Base-by-base conservation (phyloP, 2,888 invertebrate genomes). In the Pollenia amentaria region DNA sequence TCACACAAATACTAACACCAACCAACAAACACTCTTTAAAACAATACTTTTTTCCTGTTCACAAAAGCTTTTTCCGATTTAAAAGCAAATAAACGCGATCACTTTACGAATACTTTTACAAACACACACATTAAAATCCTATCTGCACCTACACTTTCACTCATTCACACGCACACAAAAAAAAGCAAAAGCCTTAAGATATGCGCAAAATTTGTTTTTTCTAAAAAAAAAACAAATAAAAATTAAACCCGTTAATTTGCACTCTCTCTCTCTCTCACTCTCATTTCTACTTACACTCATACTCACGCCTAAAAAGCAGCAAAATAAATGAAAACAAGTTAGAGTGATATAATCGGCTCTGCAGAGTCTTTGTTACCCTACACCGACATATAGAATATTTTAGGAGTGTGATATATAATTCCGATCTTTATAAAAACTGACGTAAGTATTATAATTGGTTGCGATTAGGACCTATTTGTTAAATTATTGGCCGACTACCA, bases 21-120 rank as follows among this genome's bases (percentile, higher is more conserved):
- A 67, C 51, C 29, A 29, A 57, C 44, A 72, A 44, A 51, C 14
- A 53, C n/a, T 14, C 29, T 29, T 4, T 3, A 6, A 29, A 29
- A 8, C 51, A 18, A 72, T 18, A 46, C 6, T 18, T 51, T 51
- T 60, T 44, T 62, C 21, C 21, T 38, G 46, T 64, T 78, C 62
- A 18, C 46, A 55, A 84, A 75, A 84, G 78, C 72, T 84, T 78
- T 84, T 69, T 10, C 12, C 12, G 9, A 40, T 18, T 16, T 48
- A 79, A 69, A 67, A 42, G n/a, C 14, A 46, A 51, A 21, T 38
- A 44, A 44, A 69, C 18, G 12, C 12, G 84, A 79, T 84, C 78
- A 46, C 29, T 70, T 55, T 62, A 29, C 14, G 53, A 42, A 64
- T 29, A 79, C 44, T 51, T 53, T 48, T 29, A 21, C 12, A 53